Conservation (phyloP, 2,113 vertebrate genomes). For the Microtus ochrogaster region DNA sequence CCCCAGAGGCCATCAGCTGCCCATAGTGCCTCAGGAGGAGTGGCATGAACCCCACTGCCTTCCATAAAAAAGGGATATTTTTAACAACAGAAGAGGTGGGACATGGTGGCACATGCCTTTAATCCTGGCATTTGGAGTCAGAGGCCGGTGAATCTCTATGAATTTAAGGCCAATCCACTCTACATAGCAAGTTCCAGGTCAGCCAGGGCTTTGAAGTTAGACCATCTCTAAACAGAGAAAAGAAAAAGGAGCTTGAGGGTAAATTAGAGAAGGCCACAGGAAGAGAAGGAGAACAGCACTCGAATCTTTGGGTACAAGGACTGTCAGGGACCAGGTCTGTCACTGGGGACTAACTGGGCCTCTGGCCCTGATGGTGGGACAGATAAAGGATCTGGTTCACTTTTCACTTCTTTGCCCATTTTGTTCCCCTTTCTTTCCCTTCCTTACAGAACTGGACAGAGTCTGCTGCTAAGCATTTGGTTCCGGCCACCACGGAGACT, state of each 20-base stretch:
- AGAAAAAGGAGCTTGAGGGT: not conserved
- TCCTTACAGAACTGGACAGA: fast-evolving
- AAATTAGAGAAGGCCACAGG: not conserved
- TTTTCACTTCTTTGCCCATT: not conserved
- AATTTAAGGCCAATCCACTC: not conserved
- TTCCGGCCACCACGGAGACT: fast-evolving
- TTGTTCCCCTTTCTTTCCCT: too few relatives aligned
- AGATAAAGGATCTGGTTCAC: fast-evolving
- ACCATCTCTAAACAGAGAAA: not conserved
- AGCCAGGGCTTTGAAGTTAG: not conserved
- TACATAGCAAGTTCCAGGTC: not conserved
- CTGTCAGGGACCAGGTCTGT: not conserved
- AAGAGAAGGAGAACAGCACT: not conserved
- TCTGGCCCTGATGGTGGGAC: too few relatives aligned
- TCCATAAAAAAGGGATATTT: not conserved
- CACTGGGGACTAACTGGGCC: not conserved
- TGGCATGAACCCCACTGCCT: not conserved
- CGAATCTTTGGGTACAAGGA: not conserved
- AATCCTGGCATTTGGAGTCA: not conserved
- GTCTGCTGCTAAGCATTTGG: not conserved
- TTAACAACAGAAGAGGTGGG: not conserved
- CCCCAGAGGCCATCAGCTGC: not conserved
- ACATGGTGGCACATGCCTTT: not conserved
- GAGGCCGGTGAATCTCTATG: not conserved
- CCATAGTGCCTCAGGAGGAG: not conserved